phyloP scores from a whole-genome alignment of 2,797 vertebrate species.

The Holocentrus rufus region DNA sequence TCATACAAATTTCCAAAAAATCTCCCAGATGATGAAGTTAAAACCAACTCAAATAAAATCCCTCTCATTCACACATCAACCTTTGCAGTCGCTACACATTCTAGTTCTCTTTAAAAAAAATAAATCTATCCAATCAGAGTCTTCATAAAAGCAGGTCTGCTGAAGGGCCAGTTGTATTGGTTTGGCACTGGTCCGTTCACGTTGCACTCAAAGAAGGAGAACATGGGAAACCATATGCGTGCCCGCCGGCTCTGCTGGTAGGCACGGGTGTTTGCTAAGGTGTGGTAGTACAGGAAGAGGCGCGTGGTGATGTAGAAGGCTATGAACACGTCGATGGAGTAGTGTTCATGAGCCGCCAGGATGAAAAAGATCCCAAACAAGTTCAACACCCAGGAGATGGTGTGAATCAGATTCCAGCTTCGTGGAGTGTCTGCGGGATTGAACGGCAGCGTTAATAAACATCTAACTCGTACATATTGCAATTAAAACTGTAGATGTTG shows the following conservation, averaged over 20 bases:
- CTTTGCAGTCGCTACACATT: constrained; percentile 7
- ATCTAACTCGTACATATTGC: constrained; percentile 11
- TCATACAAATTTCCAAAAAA: constrained; percentile 3
- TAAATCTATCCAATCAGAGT: constrained; percentile 85
- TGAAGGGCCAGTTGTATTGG: constrained; percentile 96
- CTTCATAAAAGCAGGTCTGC: constrained; percentile 89
- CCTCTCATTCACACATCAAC: not conserved
- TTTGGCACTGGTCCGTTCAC: constrained; percentile 97
- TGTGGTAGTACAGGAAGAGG: constrained; percentile 98
- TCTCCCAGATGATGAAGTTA: constrained; percentile 8
- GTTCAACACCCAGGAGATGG: constrained; percentile 97
- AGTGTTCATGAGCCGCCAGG: constrained; percentile 97
- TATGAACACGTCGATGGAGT: constrained; percentile 98
- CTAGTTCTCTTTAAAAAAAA: not conserved
- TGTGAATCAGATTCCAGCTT: constrained; percentile 97
- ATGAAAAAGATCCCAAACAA: constrained; percentile 99
- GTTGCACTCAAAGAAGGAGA: constrained; percentile 98
- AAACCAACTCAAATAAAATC: constrained; percentile 10
- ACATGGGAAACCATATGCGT: constrained; percentile 98
- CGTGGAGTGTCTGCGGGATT: constrained; percentile 89
- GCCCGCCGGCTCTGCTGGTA: constrained; percentile 94
- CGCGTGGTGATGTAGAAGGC: constrained; percentile 99
- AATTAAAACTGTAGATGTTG: constrained; percentile 1
- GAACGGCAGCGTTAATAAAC: not conserved
- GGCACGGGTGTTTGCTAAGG: constrained; percentile 93